Evolutionary conservation across 2,797 vertebrate genomes (phyloP).

Genomic region (Myotis pilosus): DNA sequence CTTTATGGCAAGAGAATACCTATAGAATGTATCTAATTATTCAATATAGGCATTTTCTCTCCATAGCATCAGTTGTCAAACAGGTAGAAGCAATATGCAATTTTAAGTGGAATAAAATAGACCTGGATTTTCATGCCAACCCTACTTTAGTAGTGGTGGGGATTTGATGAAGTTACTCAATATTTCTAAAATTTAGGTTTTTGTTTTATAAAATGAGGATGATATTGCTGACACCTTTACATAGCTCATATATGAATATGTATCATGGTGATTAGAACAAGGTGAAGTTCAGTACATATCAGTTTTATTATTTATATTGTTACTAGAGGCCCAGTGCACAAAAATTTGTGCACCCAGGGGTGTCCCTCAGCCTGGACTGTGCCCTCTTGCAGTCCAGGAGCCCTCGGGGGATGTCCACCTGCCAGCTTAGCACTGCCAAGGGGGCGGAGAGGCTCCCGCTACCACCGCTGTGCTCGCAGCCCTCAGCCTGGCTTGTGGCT

Average conservation of each 20-base stretch:
- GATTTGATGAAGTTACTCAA: background rate
- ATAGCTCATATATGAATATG: background rate
- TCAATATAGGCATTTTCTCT: background rate
- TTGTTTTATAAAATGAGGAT: background rate
- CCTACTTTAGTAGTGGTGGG: too few species aligned
- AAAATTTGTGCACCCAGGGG: too few species aligned
- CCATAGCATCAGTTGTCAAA: background rate
- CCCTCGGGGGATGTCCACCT: too few species aligned
- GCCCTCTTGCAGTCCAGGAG: too few species aligned
- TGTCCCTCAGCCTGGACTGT: too few species aligned
- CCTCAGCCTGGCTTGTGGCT: too few species aligned
- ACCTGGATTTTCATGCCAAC: background rate
- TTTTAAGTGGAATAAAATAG: background rate
- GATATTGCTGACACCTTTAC: background rate
- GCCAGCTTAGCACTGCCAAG: too few species aligned
- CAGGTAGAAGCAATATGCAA: background rate
- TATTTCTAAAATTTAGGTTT: background rate
- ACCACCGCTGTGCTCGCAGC: rapidly evolving
- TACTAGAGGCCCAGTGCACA: too few species aligned
- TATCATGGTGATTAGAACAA: background rate
- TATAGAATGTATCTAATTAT: background rate
- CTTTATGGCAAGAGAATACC: background rate
- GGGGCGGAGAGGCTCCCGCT: rapidly evolving
- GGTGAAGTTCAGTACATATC: background rate
- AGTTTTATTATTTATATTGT: background rate